These are phyloP conservation scores for Ecdyonurus torrentis DNA, from an alignment of 2,888 invertebrate genomes.

Conservation along the genomic window DNA sequence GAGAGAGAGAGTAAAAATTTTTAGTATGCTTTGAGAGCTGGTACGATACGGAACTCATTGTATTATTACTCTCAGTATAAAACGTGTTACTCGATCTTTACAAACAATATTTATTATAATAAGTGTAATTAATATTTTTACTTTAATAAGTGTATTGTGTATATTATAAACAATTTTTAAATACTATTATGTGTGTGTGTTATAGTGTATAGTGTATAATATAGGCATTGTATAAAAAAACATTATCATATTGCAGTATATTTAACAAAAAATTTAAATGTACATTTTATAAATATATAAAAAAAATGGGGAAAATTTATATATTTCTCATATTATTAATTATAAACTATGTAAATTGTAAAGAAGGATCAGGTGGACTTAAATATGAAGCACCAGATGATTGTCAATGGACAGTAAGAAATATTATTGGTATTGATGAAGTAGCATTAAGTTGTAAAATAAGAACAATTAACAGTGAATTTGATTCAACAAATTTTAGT, in stretches of 20 bases:
- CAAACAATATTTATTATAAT: too few species aligned
- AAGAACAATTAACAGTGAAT: slow-evolving; percentile 72
- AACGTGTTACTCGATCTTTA: too few species aligned
- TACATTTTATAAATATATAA: not conserved
- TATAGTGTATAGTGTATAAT: too few species aligned
- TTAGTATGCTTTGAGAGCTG: too few species aligned
- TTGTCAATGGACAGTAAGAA: slow-evolving; percentile 44
- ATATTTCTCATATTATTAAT: not conserved
- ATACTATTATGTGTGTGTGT: too few species aligned
- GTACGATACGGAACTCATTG: too few species aligned
- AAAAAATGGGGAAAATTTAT: not conserved
- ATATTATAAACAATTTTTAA: too few species aligned
- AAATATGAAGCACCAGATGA: slow-evolving; percentile 71
- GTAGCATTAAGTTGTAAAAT: slow-evolving; percentile 63
- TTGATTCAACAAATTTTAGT: slow-evolving; percentile 75
- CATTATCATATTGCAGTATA: not conserved
- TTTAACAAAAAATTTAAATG: not conserved
- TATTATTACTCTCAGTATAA: too few species aligned
- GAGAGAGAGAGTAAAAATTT: too few species aligned
- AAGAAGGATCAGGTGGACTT: not conserved
- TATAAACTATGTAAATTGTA: not conserved
- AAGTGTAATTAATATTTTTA: too few species aligned
- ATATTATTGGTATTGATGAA: slow-evolving; percentile 44
- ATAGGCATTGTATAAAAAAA: not conserved
- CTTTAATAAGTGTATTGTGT: too few species aligned